A percentile compares a stretch with the other conserved stretches of the same genome.
Conservation (phyloP, 2,113 vertebrate species). For the Antechinus stuartii region DNA sequence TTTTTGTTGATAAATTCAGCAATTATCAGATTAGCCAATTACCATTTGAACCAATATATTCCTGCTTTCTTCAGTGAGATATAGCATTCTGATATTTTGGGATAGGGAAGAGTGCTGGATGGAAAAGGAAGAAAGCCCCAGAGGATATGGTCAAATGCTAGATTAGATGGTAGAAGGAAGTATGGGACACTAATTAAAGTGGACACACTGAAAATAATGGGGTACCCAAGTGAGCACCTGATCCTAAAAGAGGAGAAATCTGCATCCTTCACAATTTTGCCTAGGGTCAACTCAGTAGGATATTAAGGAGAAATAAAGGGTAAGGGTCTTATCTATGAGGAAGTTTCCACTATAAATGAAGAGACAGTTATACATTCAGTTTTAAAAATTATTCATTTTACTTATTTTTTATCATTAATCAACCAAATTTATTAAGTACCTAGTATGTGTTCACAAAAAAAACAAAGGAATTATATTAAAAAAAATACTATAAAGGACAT, state of each 20-base stretch:
- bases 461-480: neutral
- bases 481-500: no score
- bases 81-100: neutral
- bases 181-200: neutral
- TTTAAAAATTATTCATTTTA: neutral
- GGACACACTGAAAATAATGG: neutral
- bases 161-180: neutral
- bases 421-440: neutral
- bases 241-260: neutral
- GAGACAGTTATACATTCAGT: neutral
- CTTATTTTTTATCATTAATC: neutral
- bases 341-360: neutral
- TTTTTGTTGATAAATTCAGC: neutral
- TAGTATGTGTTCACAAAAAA: neutral
- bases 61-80: neutral
- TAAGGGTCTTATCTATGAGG: neutral
- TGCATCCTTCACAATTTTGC: neutral
- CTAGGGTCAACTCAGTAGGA: neutral
- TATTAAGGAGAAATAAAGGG: neutral
- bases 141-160: neutral
- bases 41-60: neutral
- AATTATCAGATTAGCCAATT: neutral
- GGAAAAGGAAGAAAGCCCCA: neutral
- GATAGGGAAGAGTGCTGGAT: neutral
- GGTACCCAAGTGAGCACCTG: neutral